A percentile compares a stretch with the other conserved stretches of the same genome.
Evolutionary conservation across 2,888 invertebrate species (phyloP).

Genomic region (Blastobasis adustella): DNA sequence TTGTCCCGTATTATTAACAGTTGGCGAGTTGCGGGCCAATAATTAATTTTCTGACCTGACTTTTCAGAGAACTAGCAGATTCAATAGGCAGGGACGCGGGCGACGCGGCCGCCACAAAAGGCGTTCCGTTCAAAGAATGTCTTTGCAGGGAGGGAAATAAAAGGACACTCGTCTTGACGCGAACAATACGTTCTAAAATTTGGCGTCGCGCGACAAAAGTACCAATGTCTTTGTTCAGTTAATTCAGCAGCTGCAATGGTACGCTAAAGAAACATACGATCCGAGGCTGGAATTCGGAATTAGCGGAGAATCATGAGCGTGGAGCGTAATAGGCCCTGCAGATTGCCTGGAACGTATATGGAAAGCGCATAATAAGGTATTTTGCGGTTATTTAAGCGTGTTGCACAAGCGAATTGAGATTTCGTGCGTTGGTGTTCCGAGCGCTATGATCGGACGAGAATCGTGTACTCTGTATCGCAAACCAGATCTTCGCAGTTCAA

Average conservation of each 20-base stretch:
- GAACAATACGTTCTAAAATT: constrained; percentile 56
- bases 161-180: constrained; percentile 44
- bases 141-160: constrained; percentile 48
- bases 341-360: constrained; percentile 69
- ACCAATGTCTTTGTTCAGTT: constrained; percentile 51
- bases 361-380: constrained; percentile 72
- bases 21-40: no score
- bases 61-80: constrained; percentile 35
- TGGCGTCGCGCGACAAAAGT: constrained; percentile 59
- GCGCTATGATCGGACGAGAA: constrained; percentile 45
- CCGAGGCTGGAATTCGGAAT: constrained; percentile 56
- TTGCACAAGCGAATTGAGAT: constrained; percentile 69
- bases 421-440: constrained; percentile 59
- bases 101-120: constrained; percentile 40
- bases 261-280: constrained; percentile 54
- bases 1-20: constrained; percentile 11
- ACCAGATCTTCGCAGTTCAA: constrained; percentile 57
- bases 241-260: constrained; percentile 59
- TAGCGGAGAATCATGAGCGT: constrained; percentile 60
- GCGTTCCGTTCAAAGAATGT: constrained; percentile 58
- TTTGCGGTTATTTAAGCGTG: constrained; percentile 71
- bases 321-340: constrained; percentile 55
- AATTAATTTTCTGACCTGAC: constrained; percentile 50
- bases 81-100: constrained; percentile 31
- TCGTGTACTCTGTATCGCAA: constrained; percentile 49